A percentile compares a stretch with the other conserved stretches of the same genome.
phyloP scores from a whole-genome alignment of 2,888 invertebrate species.

The Phoenoteleia sp. region DNA sequence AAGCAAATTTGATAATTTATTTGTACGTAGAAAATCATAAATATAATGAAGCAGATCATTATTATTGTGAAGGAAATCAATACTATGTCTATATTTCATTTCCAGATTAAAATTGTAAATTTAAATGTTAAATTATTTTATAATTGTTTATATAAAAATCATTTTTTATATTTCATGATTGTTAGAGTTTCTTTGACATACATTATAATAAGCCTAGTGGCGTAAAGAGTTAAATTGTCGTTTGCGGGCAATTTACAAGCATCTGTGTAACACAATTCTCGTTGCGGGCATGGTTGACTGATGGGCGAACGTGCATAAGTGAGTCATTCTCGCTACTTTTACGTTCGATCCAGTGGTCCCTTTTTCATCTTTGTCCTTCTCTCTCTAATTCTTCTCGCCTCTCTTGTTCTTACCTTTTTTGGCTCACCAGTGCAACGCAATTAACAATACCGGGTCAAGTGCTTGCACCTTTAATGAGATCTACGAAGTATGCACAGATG shows the following conservation, averaged over 20 bases:
- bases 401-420: conserved; percentile 65
- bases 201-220: not conserved
- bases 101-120: too few relatives aligned
- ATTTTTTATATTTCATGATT: not conserved
- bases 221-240: conserved; percentile 27
- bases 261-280: conserved; percentile 35
- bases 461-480: conserved; percentile 72
- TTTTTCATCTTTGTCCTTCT: conserved; percentile 34
- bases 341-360: conserved; percentile 69
- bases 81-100: too few relatives aligned
- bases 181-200: not conserved
- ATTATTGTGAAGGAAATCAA: too few relatives aligned
- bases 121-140: too few relatives aligned
- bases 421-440: conserved; percentile 67
- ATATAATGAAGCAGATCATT: not conserved
- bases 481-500: conserved; percentile 70
- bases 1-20: not conserved
- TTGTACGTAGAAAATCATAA: not conserved
- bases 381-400: conserved; percentile 14
- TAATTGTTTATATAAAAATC: not conserved
- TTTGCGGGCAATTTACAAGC: conserved; percentile 18
- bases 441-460: conserved; percentile 75
- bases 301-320: conserved; percentile 73
- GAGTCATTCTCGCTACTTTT: conserved; percentile 70
- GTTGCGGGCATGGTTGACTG: conserved; percentile 45